A percentile compares a stretch with the other conserved stretches of the same genome.
Conservation (phyloP, 2,113 vertebrate genomes). For the Cynocephalus volans region DNA sequence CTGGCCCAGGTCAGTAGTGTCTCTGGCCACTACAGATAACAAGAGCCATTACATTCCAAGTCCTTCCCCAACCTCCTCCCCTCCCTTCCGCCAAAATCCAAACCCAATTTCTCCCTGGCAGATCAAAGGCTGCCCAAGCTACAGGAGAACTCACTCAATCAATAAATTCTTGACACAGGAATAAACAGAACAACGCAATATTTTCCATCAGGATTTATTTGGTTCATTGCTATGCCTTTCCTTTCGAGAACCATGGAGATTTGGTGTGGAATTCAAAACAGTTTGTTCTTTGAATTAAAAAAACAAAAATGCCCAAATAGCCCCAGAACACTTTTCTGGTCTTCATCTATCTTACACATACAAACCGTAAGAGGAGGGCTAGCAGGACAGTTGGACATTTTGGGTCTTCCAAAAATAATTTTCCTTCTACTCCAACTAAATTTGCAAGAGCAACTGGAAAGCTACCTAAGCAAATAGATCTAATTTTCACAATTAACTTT, state of each 20-base stretch:
- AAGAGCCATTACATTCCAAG: constrained; percentile 82
- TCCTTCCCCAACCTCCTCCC: constrained; percentile 74
- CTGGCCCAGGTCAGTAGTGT: constrained; percentile 71
- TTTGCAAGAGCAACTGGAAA: constrained; percentile 5
- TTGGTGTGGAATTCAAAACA: constrained; percentile 39
- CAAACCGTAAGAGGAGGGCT: background rate
- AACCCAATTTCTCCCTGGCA: constrained; percentile 82
- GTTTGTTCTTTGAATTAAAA: constrained; percentile 56
- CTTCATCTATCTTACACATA: constrained; percentile 39
- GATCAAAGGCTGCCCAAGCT: constrained; percentile 82
- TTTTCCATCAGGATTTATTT: constrained; percentile 71
- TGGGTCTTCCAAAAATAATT: constrained; percentile 24
- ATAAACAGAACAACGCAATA: constrained; percentile 80
- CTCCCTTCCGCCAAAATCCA: constrained; percentile 81
- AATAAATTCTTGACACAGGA: constrained; percentile 81
- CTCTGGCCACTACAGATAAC: constrained; percentile 83
- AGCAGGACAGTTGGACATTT: background rate
- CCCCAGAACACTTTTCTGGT: background rate
- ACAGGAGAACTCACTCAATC: constrained; percentile 80
- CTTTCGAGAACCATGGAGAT: constrained; percentile 28
- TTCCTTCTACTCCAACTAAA: background rate
- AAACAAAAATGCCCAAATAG: background rate
- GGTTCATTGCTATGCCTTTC: constrained; percentile 11
- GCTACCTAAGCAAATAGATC: background rate
- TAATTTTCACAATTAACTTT: constrained; percentile 51